phyloP scores from a whole-genome alignment of 1,140 invertebrate genomes.

The Bombus turneri region DNA sequence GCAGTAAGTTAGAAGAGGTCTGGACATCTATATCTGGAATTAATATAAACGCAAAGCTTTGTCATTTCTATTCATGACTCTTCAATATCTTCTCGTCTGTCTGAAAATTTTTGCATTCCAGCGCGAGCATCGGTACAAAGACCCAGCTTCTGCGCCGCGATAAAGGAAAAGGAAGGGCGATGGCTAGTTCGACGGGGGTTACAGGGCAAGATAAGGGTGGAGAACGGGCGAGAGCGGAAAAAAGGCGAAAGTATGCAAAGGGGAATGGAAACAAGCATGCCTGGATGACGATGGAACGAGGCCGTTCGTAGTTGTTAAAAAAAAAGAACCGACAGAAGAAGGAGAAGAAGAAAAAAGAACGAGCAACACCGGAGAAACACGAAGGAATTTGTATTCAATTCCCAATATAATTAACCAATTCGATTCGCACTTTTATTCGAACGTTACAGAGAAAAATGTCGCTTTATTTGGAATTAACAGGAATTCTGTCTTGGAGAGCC shows the following conservation, averaged over 20 bases:
- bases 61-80: constrained; percentile 29
- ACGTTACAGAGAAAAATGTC: constrained; percentile 34
- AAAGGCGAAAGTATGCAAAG: constrained; percentile 13
- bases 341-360: neutral
- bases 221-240: neutral
- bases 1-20: neutral
- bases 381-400: constrained; percentile 46
- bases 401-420: constrained; percentile 39
- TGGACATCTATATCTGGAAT: constrained; percentile 5
- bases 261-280: constrained; percentile 30
- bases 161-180: constrained; percentile 7
- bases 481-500: constrained; percentile 20
- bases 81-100: constrained; percentile 29
- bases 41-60: constrained; percentile 38
- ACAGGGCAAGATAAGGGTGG: neutral
- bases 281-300: constrained; percentile 6
- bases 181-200: neutral
- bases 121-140: constrained; percentile 9
- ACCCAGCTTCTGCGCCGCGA: neutral
- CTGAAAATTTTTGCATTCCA: constrained; percentile 39
- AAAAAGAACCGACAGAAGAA: neutral
- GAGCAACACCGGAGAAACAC: neutral
- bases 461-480: constrained; percentile 51
- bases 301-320: constrained; percentile 3
- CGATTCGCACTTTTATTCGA: constrained; percentile 43